Evolutionary conservation across 2,797 vertebrate species (phyloP).

Genomic region (Sternotherus odoratus): DNA sequence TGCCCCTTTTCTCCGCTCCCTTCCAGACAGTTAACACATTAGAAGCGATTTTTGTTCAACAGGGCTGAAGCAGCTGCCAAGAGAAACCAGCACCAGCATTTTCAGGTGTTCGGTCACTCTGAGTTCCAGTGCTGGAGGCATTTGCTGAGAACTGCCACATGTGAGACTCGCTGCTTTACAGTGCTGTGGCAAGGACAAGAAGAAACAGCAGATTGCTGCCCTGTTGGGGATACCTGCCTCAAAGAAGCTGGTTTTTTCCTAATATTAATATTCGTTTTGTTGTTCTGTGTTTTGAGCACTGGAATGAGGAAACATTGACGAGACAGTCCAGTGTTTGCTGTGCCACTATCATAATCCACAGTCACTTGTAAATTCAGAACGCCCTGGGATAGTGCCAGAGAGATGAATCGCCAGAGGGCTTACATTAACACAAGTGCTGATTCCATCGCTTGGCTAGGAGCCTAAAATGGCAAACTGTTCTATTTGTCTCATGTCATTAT

Average conservation of each 20-base stretch:
- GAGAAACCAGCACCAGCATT: neutral
- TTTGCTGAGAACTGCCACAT: neutral
- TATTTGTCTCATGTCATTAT: conserved; percentile 70
- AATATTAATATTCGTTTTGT: rapidly evolving
- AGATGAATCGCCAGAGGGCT: conserved; percentile 66
- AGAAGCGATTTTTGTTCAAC: conserved; percentile 27
- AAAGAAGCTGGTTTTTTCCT: neutral
- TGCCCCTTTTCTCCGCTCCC: conserved; percentile 37
- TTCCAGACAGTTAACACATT: conserved; percentile 69
- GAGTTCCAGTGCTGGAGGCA: neutral
- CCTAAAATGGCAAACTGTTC: conserved; percentile 60
- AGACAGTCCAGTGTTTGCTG: neutral
- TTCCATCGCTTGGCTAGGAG: conserved; percentile 59
- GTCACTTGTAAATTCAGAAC: neutral
- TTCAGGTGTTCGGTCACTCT: neutral
- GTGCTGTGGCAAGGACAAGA: neutral
- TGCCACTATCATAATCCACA: neutral
- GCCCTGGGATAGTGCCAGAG: conserved; percentile 55
- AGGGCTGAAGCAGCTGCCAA: neutral
- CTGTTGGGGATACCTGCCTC: neutral
- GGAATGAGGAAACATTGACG: neutral
- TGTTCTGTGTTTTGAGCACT: neutral
- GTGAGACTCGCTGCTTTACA: rapidly evolving
- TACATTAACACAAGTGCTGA: conserved; percentile 55
- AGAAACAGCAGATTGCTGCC: rapidly evolving